Base-by-base conservation (phyloP, 2,888 invertebrate species). In the Drosophila fungiperda region DNA sequence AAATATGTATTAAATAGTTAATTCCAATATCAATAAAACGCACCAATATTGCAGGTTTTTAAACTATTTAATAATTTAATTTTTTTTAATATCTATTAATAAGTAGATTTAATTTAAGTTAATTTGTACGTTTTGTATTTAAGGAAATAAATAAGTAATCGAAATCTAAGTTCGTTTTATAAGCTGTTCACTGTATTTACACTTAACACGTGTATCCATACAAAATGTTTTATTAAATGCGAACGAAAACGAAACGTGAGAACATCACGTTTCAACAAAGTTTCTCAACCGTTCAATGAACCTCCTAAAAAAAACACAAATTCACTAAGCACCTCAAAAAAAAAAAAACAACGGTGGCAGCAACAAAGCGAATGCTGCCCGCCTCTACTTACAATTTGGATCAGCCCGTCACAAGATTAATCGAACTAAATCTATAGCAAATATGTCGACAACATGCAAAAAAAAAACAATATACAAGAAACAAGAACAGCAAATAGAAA, bases 181-280 rank as follows among this genome's bases (percentile, higher is more conserved):
- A 48, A n/a, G 32, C n/a, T 17, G 36, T 32, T 45, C 23, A 78
- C 60, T 68, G 69, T 73, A 57, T 11, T 29, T 26, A 17, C 15
- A 54, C 36, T 8, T n/a, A 23, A 70, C 40, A 57, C 32, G 48
- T 59, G n/a, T 50, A 33, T 63, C 26, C 23, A 23, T 15, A 45
- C 29, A 52, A 63, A 58, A 45, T 49, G 45, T 48, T 57, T 64
- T 33, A 66, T 73, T 73, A 29, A 42, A 78, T 36, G 50, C 53
- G 48, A 68, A 57, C 50, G 54, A 73, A 59, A 62, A 58, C 50
- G 40, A 73, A 78, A 64, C 57, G 77, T 40, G 38, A 59, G 65
- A 73, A 86, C 82, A 81, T 88, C 87, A 75, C 81, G 75, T 87
- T 83, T 83, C 87, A 86, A 63, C 35, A 73, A 45, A 45, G 64